phyloP scores from a whole-genome alignment of 2,113 vertebrate genomes.

The Verasper variegatus region DNA sequence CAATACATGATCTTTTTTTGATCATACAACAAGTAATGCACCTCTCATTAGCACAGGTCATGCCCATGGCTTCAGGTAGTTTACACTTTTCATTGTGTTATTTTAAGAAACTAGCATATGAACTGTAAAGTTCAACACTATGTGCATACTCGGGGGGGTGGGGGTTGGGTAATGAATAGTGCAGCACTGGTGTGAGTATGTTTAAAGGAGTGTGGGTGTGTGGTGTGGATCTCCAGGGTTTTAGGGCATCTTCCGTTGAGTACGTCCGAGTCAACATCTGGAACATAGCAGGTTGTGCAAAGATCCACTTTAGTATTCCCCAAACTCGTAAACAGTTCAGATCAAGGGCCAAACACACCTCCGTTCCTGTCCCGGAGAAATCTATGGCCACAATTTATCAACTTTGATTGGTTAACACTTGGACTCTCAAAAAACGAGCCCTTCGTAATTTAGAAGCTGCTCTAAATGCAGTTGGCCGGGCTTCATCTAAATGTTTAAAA shows the following conservation, averaged over 20 bases:
- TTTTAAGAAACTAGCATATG: slow-evolving; percentile 23
- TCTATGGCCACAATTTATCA: slow-evolving; percentile 66
- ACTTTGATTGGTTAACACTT: slow-evolving; percentile 69
- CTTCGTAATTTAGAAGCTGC: slow-evolving; percentile 74
- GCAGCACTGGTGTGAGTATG: neutral
- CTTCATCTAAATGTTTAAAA: slow-evolving; percentile 81
- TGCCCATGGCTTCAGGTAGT: slow-evolving; percentile 49
- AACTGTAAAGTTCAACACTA: slow-evolving; percentile 13
- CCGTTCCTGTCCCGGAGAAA: slow-evolving; percentile 47
- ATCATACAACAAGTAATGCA: slow-evolving; percentile 52
- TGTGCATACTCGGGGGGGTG: neutral
- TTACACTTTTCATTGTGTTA: slow-evolving; percentile 44
- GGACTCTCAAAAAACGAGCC: slow-evolving; percentile 57
- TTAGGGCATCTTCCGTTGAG: slow-evolving; percentile 18
- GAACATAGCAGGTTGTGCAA: slow-evolving; percentile 44
- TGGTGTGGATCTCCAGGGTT: slow-evolving; percentile 18
- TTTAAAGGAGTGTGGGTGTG: slow-evolving; percentile 27
- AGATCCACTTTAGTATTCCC: slow-evolving; percentile 50
- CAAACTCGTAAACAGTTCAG: slow-evolving; percentile 59
- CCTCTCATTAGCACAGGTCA: slow-evolving; percentile 71
- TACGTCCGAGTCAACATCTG: slow-evolving; percentile 54
- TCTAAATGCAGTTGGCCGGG: slow-evolving; percentile 67
- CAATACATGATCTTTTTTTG: slow-evolving; percentile 45
- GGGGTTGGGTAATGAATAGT: neutral
- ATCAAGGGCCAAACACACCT: slow-evolving; percentile 61